Evolutionary conservation across 1,140 invertebrate genomes (phyloP).

Genomic region (Lasioglossum albipes): DNA sequence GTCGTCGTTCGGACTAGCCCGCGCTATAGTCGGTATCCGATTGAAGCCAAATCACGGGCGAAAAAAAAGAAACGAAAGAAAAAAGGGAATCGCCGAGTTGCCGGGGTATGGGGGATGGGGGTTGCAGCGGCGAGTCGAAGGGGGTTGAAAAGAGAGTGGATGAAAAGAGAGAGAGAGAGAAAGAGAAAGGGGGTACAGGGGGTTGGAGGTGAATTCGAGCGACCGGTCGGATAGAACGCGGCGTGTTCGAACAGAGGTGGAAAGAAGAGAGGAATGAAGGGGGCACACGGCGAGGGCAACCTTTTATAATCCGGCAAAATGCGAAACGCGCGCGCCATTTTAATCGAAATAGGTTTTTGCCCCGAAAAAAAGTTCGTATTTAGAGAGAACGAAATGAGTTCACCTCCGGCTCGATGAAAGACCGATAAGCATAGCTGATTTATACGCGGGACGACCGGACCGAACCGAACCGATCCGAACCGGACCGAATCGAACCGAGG

Average conservation of each 20-base stretch:
- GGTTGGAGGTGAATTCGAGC: slow-evolving; percentile 51
- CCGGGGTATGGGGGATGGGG: too few species aligned
- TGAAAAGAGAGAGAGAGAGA: neutral
- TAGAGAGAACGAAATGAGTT: slow-evolving; percentile 80
- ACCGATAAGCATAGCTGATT: slow-evolving; percentile 79
- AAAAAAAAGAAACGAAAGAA: slow-evolving; percentile 34
- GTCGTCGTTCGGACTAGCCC: slow-evolving; percentile 50
- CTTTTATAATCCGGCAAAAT: slow-evolving; percentile 74
- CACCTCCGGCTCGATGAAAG: slow-evolving; percentile 79
- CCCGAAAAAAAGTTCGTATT: slow-evolving; percentile 79
- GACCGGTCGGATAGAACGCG: slow-evolving; percentile 39
- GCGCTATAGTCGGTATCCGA: slow-evolving; percentile 52
- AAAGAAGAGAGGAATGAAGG: slow-evolving; percentile 19
- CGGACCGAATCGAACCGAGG: slow-evolving; percentile 64
- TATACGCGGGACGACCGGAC: slow-evolving; percentile 72
- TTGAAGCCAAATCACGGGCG: slow-evolving; percentile 55
- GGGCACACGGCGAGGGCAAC: slow-evolving; percentile 52
- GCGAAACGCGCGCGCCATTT: slow-evolving; percentile 74
- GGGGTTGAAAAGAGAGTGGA: neutral
- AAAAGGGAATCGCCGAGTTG: slow-evolving; percentile 12
- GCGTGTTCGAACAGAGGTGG: slow-evolving; percentile 11
- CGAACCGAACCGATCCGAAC: slow-evolving; percentile 66
- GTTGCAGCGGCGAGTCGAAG: neutral
- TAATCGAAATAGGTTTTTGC: slow-evolving; percentile 80
- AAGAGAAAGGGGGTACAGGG: neutral